These are phyloP conservation scores for Echinops telfairi DNA, from an alignment of 2,113 vertebrate species.

Conservation along the genomic window DNA sequence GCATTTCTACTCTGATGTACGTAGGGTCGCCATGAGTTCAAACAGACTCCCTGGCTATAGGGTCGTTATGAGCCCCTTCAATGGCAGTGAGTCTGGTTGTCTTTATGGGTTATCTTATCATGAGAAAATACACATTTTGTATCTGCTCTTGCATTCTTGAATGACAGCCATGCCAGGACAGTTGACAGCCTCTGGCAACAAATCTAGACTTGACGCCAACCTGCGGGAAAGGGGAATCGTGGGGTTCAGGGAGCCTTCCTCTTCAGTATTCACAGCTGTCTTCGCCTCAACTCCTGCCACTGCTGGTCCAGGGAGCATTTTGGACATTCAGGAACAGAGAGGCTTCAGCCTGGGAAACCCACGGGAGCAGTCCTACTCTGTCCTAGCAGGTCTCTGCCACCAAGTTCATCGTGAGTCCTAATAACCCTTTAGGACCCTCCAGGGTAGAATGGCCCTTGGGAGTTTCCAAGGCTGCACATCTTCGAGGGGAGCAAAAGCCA, in stretches of 20 bases:
- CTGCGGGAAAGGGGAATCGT: accelerated
- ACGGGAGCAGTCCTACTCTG: too few species aligned
- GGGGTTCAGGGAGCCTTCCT: background rate
- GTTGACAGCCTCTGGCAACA: background rate
- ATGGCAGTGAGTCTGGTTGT: too few species aligned
- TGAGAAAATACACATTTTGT: background rate
- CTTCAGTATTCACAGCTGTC: background rate
- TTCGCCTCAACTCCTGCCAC: background rate
- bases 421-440: too few species aligned
- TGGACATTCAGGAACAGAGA: background rate
- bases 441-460: too few species aligned
- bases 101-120: too few species aligned
- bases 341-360: background rate
- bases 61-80: too few species aligned
- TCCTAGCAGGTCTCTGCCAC: too few species aligned
- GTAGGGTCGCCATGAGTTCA: background rate
- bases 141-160: background rate
- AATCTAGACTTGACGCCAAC: background rate
- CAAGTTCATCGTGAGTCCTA: too few species aligned
- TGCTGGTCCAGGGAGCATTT: background rate
- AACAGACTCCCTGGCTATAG: too few species aligned
- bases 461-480: too few species aligned
- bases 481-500: too few species aligned
- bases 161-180: background rate
- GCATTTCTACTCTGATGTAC: background rate